Evolutionary conservation across 2,113 vertebrate genomes (phyloP).

Genomic region (Fulmarus glacialis): DNA sequence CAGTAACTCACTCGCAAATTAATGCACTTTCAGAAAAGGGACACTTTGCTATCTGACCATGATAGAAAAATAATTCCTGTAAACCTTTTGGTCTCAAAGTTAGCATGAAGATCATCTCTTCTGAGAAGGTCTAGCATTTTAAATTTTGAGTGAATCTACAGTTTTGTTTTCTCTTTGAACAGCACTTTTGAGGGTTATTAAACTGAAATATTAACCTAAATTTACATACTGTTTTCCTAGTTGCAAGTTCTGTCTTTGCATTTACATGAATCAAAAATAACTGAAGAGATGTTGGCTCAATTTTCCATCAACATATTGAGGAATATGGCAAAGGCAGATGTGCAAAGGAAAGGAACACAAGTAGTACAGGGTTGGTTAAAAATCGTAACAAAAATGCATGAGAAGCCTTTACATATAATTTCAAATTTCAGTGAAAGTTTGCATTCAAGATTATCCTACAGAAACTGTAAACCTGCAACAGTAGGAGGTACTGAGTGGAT

Average conservation of each 20-base stretch:
- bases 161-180: not conserved
- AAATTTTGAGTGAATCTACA: not conserved
- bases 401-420: not conserved
- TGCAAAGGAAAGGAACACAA: not conserved
- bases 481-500: not conserved
- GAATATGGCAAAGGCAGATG: not conserved
- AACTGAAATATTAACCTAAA: not conserved
- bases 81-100: not conserved
- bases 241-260: not conserved
- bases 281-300: not conserved
- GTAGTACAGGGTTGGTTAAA: not conserved
- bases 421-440: not conserved
- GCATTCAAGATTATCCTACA: not conserved
- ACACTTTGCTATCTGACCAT: not conserved
- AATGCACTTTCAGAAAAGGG: not conserved
- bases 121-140: not conserved
- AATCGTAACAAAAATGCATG: not conserved
- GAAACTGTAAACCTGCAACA: not conserved
- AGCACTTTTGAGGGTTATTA: not conserved
- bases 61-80: not conserved
- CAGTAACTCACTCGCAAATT: not conserved
- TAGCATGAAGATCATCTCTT: not conserved
- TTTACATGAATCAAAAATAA: not conserved
- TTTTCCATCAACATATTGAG: not conserved
- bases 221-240: not conserved